phyloP scores from a whole-genome alignment of 2,797 vertebrate genomes.

The Tapirus indicus region DNA sequence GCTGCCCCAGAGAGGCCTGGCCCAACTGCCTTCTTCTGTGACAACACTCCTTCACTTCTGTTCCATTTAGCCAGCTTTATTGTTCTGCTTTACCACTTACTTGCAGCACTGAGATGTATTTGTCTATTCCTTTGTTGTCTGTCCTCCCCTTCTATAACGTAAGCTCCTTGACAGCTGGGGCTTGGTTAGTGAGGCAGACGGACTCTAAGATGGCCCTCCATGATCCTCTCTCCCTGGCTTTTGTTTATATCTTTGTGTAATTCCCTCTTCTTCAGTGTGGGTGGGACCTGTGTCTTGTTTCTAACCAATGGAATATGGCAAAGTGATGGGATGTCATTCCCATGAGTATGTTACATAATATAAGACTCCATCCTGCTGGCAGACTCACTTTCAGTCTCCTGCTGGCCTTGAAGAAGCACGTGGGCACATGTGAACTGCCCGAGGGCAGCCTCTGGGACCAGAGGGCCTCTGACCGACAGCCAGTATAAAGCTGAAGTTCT shows the following conservation, averaged over 20 bases:
- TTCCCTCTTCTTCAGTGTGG: neutral
- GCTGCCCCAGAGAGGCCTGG: neutral
- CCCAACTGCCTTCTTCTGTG: neutral
- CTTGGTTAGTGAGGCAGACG: neutral
- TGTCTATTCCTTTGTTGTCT: neutral
- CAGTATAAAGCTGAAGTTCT: neutral
- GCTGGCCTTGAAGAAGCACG: neutral
- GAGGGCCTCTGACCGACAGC: neutral
- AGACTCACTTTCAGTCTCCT: neutral
- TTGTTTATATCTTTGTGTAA: neutral
- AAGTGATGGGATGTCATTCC: neutral
- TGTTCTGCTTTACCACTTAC: neutral
- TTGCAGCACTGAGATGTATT: neutral
- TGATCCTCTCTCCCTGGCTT: neutral
- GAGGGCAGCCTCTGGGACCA: too few relatives aligned
- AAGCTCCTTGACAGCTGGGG: neutral
- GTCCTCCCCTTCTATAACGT: neutral
- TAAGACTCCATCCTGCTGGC: neutral
- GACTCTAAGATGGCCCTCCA: neutral
- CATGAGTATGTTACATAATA: neutral
- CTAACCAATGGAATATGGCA: neutral
- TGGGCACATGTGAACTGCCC: neutral
- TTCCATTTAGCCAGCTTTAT: neutral
- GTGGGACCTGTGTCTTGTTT: neutral
- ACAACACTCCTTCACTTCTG: neutral